These are phyloP conservation scores for Semotilus atromaculatus DNA, from an alignment of 2,797 vertebrate species.

Conservation along the genomic window DNA sequence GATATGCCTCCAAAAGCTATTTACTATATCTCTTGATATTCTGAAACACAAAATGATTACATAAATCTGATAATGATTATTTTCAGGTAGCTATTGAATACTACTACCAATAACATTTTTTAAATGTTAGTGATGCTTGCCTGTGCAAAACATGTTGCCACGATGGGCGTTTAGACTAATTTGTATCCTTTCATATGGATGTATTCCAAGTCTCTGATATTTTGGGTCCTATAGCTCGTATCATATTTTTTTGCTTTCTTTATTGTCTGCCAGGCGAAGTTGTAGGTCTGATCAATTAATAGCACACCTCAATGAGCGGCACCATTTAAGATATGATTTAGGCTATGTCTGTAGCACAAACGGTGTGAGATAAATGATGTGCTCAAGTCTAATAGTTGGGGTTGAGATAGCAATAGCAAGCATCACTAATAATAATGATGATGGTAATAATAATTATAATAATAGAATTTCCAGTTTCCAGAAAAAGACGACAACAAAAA, in stretches of 20 bases:
- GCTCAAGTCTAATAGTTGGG: not conserved
- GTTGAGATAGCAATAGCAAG: not conserved
- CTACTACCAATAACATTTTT: not conserved
- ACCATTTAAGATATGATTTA: not conserved
- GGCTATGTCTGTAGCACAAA: not conserved
- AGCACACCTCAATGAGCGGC: not conserved
- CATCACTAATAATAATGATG: constrained; percentile 47
- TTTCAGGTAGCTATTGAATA: too few relatives aligned
- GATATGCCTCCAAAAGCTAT: constrained; percentile 19
- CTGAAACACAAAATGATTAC: not conserved
- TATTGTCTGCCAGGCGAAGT: not conserved
- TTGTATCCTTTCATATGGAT: not conserved
- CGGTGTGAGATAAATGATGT: not conserved
- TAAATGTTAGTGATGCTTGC: not conserved
- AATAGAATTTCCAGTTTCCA: constrained; percentile 35
- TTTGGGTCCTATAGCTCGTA: not conserved
- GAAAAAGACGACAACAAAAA: constrained; percentile 17
- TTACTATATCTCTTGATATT: constrained; percentile 12
- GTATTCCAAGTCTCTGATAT: not conserved
- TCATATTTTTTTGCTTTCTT: not conserved
- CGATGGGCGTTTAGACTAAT: not conserved
- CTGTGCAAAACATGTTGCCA: not conserved
- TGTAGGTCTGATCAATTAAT: not conserved
- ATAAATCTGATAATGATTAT: not conserved
- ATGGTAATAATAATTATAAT: constrained; percentile 47